Percentiles rank a stretch among this genome's conserved stretches.
phyloP scores from a whole-genome alignment of 2,797 vertebrate genomes.

The Enteromius thamalakanensis region DNA sequence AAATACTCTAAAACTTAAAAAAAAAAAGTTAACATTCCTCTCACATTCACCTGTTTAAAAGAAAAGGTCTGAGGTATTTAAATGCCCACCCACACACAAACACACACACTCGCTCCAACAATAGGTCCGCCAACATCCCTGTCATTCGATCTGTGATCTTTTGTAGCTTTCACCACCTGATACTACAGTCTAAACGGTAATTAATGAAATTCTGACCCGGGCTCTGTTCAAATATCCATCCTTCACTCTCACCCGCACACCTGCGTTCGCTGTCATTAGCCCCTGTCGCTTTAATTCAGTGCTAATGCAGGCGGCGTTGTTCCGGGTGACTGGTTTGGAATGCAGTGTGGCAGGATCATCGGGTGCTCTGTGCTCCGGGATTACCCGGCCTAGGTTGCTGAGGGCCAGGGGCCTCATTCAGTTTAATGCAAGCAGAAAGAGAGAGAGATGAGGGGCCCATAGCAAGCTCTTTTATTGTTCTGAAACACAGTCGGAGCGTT shows the following conservation, averaged over 20 bases:
- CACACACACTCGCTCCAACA: background rate
- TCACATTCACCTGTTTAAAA: slow-evolving; percentile 36
- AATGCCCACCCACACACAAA: slow-evolving; percentile 27
- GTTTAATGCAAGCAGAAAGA: slow-evolving; percentile 71
- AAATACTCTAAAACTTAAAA: background rate
- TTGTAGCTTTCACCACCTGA: slow-evolving; percentile 23
- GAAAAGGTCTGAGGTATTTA: slow-evolving; percentile 29
- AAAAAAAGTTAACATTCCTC: slow-evolving; percentile 18
- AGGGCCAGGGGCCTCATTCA: slow-evolving; percentile 73
- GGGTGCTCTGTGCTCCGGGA: slow-evolving; percentile 72
- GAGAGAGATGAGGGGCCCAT: slow-evolving; percentile 58
- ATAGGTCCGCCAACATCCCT: slow-evolving; percentile 11
- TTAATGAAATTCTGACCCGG: slow-evolving; percentile 14
- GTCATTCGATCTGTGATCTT: slow-evolving; percentile 24
- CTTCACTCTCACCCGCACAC: slow-evolving; percentile 19
- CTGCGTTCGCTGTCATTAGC: slow-evolving; percentile 28
- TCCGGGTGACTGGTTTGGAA: slow-evolving; percentile 76
- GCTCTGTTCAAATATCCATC: slow-evolving; percentile 26
- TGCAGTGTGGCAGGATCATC: slow-evolving; percentile 74
- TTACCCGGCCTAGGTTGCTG: slow-evolving; percentile 72
- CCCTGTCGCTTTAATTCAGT: slow-evolving; percentile 26
- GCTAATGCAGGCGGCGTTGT: slow-evolving; percentile 36
- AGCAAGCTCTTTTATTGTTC: slow-evolving; percentile 65
- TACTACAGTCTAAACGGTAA: slow-evolving; percentile 29
- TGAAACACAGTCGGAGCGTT: slow-evolving; percentile 62